Conservation (phyloP, 2,888 invertebrate species). For the Chaetoderma sp. region DNA sequence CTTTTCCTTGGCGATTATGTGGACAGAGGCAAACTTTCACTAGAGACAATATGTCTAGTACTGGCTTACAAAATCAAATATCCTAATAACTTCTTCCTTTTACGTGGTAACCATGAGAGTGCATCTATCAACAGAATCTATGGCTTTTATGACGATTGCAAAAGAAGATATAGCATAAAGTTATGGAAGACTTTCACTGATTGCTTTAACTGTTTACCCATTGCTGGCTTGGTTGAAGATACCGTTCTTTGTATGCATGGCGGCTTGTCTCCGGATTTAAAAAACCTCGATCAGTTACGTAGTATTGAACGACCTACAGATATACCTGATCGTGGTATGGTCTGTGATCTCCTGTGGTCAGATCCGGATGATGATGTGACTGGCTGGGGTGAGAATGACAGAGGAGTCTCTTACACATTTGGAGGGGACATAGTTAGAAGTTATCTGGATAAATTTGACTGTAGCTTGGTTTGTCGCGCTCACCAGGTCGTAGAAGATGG, state of each 20-base stretch:
- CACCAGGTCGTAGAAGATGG: slow-evolving; percentile 75
- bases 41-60: slow-evolving; percentile 72
- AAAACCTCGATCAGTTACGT: slow-evolving; percentile 66
- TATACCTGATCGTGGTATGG: slow-evolving; percentile 69
- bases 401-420: slow-evolving; percentile 74
- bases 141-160: slow-evolving; percentile 74
- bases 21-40: slow-evolving; percentile 72
- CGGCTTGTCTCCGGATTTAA: slow-evolving; percentile 73
- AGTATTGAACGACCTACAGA: slow-evolving; percentile 64
- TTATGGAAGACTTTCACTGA: slow-evolving; percentile 74
- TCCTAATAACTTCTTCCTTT: slow-evolving; percentile 74
- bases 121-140: slow-evolving; percentile 73
- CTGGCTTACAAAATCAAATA: slow-evolving; percentile 74
- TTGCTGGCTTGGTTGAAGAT: slow-evolving; percentile 72
- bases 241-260: slow-evolving; percentile 74
- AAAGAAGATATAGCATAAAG: slow-evolving; percentile 72
- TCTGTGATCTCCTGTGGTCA: slow-evolving; percentile 70
- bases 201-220: slow-evolving; percentile 73
- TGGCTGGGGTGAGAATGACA: slow-evolving; percentile 73
- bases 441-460: slow-evolving; percentile 71
- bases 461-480: slow-evolving; percentile 73
- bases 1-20: slow-evolving; percentile 74
- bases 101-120: slow-evolving; percentile 74
- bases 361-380: slow-evolving; percentile 69
- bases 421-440: slow-evolving; percentile 73